Evolutionary conservation across 1,140 invertebrate genomes (phyloP), one percentile per base, ranked within the genome.

Genomic region (Xylocopa sonorina): DNA sequence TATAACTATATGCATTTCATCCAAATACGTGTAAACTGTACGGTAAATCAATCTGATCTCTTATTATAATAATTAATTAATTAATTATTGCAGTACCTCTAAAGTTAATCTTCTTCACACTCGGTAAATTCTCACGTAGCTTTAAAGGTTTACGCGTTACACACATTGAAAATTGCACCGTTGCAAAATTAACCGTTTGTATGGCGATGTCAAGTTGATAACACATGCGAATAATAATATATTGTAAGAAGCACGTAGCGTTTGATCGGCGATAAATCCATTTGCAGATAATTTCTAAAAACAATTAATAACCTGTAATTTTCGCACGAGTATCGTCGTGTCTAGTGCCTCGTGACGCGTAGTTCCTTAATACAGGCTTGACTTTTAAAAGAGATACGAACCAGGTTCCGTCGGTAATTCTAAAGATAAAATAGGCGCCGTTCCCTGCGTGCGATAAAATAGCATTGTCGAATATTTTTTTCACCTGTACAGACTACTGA

Each of bases 391-490:
- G 10, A 27, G 50, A 24, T 41, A 32, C 9, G 18, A 62, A 41
- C 34, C 32, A 1, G 1, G 34, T 64, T 10, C 38, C n/a, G 16
- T 21, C 51, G 53, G 7, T 64, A 48, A 67, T 29, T 51, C 34
- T 16, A 51, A 68, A 75, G 71, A 75, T 75, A 78, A 64, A 58
- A 21, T 55, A 16, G 41, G 46, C 43, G 46, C 51, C 58, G 50
- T 48, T 43, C 14, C 32, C 10, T 57, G 16, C 48, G 50, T 73
- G n/a, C 21, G 63, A 74, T 76, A 68, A 66, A 55, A 24, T 27
- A 60, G 38, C 68, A 32, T 67, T 78, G 63, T 29, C 60, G 41
- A 27, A n/a, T 57, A 68, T 55, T 57, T 67, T 29, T 67, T 32
- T 0, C 58, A 79, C 24, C 18, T 62, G 38, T 9, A 38, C 9